These are phyloP conservation scores for Acomys russatus DNA, from an alignment of 2,797 vertebrate genomes.

Conservation along the genomic window DNA sequence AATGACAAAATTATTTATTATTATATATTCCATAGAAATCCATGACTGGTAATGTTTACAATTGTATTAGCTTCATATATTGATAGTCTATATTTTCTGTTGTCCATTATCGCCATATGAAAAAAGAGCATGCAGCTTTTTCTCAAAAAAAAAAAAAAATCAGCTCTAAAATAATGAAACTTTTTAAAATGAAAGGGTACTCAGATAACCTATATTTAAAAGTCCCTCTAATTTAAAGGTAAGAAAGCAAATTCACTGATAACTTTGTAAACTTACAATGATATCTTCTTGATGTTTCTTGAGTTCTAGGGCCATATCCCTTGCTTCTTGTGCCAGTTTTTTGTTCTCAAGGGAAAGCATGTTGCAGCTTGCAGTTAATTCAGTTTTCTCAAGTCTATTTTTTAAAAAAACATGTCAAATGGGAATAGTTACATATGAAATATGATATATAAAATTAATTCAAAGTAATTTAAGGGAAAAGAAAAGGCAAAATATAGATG, in stretches of 20 bases:
- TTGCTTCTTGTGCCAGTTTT: conserved; percentile 87
- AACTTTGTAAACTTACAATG: conserved; percentile 85
- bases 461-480: conserved; percentile 63
- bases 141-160: conserved; percentile 68
- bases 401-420: conserved; percentile 75
- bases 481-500: not conserved
- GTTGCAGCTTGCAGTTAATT: conserved; percentile 87
- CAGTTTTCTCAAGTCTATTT: conserved; percentile 90
- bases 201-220: conserved; percentile 56
- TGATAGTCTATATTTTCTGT: conserved; percentile 16
- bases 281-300: conserved; percentile 89
- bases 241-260: conserved; percentile 56
- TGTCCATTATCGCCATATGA: conserved; percentile 19
- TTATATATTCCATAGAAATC: conserved; percentile 34
- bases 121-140: conserved; percentile 52
- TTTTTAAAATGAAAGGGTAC: conserved; percentile 45
- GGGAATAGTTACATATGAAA: conserved; percentile 65
- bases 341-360: conserved; percentile 91
- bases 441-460: conserved; percentile 57
- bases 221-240: not conserved
- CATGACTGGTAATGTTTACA: conserved; percentile 59
- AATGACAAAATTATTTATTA: conserved; percentile 37
- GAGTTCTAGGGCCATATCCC: conserved; percentile 84
- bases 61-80: conserved; percentile 50
- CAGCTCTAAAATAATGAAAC: conserved; percentile 48